Base-by-base conservation (phyloP, 2,113 vertebrate genomes). In the Coracopsis vasa region DNA sequence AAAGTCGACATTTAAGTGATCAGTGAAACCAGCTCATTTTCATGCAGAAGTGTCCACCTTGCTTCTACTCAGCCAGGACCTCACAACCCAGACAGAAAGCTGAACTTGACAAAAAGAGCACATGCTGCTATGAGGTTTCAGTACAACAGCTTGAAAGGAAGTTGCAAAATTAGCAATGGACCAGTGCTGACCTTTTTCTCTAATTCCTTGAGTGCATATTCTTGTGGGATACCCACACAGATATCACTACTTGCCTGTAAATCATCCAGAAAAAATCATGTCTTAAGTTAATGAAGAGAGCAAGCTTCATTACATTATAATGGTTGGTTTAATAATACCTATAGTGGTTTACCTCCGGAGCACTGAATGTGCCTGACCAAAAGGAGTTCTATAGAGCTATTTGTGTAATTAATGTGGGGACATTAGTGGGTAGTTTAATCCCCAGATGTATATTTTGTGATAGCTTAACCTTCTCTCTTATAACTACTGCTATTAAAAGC, bases 1-100 rank as follows among this genome's bases (percentile, higher is more conserved):
- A 73, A 94, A 97, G 69, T 72, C 7, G 27, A 79, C 14, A 4
- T 85, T 95, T 91, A 64, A 73, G 61, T 56, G 80, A 92, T 85
- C 44, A 77, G 61, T 45, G 80, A 96, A 97, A 83, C 27, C 67
- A 79, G 44, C 78, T 81, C 48, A 86, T 93, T 97, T 96, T 94
- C 54, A 54, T 35, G 44, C 23, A 82, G 39, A 85, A 78, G 90
- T 91, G 80, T 41, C 29, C 86, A 90, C 77, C 47, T 92, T 90
- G 67, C 39, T 70, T 77, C 65, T 56, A 20, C 13, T 60, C 39
- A 75, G 77, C 31, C 80, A 75, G 61, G 44, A 24, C 64, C 69
- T 77, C 54, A 66, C n/a, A 84, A 73, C 14, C 13, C 58, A 93
- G 73, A 85, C 28, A 83, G 51, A 89, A 82, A 35, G 27, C 1